Base-by-base conservation (phyloP, 2,888 invertebrate genomes). In the Aleiodes leptofemur region DNA sequence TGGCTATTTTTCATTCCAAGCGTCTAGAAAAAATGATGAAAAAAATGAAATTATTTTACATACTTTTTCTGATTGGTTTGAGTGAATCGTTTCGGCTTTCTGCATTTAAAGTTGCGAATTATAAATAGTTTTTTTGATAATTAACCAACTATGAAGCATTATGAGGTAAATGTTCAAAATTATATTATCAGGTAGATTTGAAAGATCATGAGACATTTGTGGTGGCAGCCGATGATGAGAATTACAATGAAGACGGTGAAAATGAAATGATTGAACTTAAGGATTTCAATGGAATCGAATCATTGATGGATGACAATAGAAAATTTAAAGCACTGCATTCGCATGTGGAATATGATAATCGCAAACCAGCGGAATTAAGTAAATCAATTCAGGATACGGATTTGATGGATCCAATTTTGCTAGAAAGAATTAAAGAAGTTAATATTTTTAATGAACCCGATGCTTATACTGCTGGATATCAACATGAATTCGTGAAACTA, bases 1-100 rank as follows among this genome's bases (percentile, higher is more conserved):
- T 91, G 91, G 7, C 92, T 92, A 79, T 94, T 92, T 72, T 93
- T 91, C 83, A 95, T 87, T 83, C 93, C 92, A 82, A 94, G 95
- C 88, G 93, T 93, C 95, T 95, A 91, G 76, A 91, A 82, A 82
- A 77, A 57, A 76, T 13, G 59, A 72, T 70, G 68, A 71, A 6
- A 13, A 43, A 43, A 57, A 55, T 57, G 48, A 5, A 55, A 56
- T 70, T 72, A 75, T 76, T 70, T 48, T 72, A 53, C 53, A 66
- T 64, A 23, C 9, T 81, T 23, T 38, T 78, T 55, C 72, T 81
- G 31, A 57, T 78, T n/a, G 61, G 51, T 57, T 56, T 69, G 8
- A 73, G 68, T 14, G 43, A 72, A 56, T 72, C 74, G 3, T 80
- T 81, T 64, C 80, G 81, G 78, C 81, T 79, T 6, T 76, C 80